Base-by-base conservation (phyloP, 2,113 vertebrate genomes). In the Notechis scutatus region DNA sequence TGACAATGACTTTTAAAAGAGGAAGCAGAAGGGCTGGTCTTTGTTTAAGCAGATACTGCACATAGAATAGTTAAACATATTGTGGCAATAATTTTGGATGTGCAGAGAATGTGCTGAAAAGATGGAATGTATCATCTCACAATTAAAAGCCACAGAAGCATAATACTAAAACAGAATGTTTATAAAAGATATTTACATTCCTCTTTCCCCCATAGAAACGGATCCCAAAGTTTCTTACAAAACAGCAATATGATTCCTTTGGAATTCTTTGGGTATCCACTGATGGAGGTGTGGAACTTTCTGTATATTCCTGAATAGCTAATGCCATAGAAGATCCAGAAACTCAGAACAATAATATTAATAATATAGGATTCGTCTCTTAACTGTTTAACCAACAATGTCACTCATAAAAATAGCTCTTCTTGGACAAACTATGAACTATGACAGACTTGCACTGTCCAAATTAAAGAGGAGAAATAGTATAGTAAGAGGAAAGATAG, bases 11-110 rank as follows among this genome's bases (percentile, higher is more conserved):
- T 95, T 39, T 90, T 55, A 14, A 3, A 90, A 50, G 91, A 81
- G 61, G 88, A 95, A 95, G 29, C 45, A 88, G 88, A 92, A 89
- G 26, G 86, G n/a, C 91, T 42, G 3, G 1, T 93, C 89, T 45
- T 91, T 90, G 89, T 59, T 50, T 91, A 45, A 88, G 94, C 94
- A n/a, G 92, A 11, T 39, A 88, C 18, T 14, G 23, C 39, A 50
- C 26, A 26, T 50, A n/a, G 29, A 90, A 90, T 74, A 52, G 45
- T 34, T 39, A 52, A 74, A 59, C 29, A 26, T 69, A 18, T 90
- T 34, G 61, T 34, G 26, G 29, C 26, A 26, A 29, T 85, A 91
- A 18, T 26, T 61, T 91, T 52, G 69, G 29, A 56, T 85, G 52
- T 86, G 55, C 54, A 57, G 54, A 91, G 34, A 57, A 47, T 86